Evolutionary conservation across 2,888 invertebrate genomes (phyloP).

Genomic region (Drosophila picticornis): DNA sequence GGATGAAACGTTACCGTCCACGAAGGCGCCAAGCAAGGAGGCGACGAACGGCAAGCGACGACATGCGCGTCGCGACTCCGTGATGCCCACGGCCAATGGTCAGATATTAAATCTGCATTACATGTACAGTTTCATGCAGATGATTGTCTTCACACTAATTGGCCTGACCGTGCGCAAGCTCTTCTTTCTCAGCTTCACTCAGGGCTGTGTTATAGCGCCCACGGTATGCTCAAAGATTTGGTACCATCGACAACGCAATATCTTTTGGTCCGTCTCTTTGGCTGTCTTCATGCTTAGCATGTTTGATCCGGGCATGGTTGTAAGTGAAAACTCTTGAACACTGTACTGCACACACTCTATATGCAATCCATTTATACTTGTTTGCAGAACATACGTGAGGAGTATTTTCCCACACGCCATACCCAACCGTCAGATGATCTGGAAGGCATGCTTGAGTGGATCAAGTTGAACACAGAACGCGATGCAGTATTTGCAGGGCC

Average conservation of each 20-base stretch:
- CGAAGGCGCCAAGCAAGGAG: constrained; percentile 25
- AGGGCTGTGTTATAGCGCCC: constrained; percentile 88
- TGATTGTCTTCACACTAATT: constrained; percentile 87
- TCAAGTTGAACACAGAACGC: constrained; percentile 87
- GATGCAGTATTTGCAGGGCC: constrained; percentile 92
- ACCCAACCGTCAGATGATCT: constrained; percentile 88
- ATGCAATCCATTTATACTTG: background rate
- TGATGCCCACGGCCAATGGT: constrained; percentile 53
- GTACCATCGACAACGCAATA: constrained; percentile 85
- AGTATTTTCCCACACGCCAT: constrained; percentile 87
- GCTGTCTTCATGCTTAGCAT: constrained; percentile 86
- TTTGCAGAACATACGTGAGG: constrained; percentile 82
- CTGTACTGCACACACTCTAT: background rate
- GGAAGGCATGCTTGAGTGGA: constrained; percentile 92
- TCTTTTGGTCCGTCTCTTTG: constrained; percentile 85
- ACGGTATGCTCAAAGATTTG: constrained; percentile 88
- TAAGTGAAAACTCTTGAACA: constrained; percentile 35
- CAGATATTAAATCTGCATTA: constrained; percentile 79
- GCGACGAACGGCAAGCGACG: constrained; percentile 36
- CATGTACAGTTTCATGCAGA: constrained; percentile 90
- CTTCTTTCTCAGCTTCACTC: constrained; percentile 84
- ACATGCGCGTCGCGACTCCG: constrained; percentile 44
- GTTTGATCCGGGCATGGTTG: constrained; percentile 83
- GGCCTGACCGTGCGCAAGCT: constrained; percentile 83
- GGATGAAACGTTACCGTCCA: constrained; percentile 55